Base-by-base conservation (phyloP, 2,888 invertebrate species). In the Plagiodera versicolora region DNA sequence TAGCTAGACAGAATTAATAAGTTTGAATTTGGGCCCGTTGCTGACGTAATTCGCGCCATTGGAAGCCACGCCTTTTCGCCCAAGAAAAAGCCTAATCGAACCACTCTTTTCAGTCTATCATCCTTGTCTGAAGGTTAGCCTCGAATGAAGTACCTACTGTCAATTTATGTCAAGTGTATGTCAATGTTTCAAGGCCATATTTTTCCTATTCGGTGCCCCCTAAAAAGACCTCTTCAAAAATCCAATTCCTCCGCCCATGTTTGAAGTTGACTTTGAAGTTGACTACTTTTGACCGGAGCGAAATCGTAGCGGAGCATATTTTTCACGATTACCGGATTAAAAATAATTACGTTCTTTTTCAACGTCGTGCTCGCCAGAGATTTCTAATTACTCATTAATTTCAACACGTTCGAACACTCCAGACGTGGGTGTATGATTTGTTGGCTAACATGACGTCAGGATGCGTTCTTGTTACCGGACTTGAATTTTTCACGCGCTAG, bases 351-450 rank as follows among this genome's bases (percentile, higher is more conserved):
- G 14, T 14, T 39, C n/a, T 39, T 39, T 39, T 39, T 39, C 14
- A n/a, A 14, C 39, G 39, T 39, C 39, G 39, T 39, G 39, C 14
- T 39, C 39, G 39, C 39, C 39, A 1, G n/a, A 39, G 39, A 39
- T 39, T 39, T 39, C 39, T 39, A 39, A 39, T 39, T 39, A 39
- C 39, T 39, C 39, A 39, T 39, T 39, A 39, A 39, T 39, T 39
- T 39, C 39, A n/a, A 39, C 39, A 39, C 39, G 39, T 14, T 14
- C n/a, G 14, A 39, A 14, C n/a, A 4, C n/a, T 39, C 39, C 6
- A 6, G 14, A 14, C 14, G 39, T 39, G 39, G 39, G 39, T 39
- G 39, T n/a, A 39, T 39, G 39, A 39, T 39, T 39, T 39, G 39
- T 39, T 39, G 39, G 39, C 39, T 39, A 39, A 39, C 39, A 39